Base-by-base conservation (phyloP, 2,797 vertebrate species). In the Phylloscopus collybita region DNA sequence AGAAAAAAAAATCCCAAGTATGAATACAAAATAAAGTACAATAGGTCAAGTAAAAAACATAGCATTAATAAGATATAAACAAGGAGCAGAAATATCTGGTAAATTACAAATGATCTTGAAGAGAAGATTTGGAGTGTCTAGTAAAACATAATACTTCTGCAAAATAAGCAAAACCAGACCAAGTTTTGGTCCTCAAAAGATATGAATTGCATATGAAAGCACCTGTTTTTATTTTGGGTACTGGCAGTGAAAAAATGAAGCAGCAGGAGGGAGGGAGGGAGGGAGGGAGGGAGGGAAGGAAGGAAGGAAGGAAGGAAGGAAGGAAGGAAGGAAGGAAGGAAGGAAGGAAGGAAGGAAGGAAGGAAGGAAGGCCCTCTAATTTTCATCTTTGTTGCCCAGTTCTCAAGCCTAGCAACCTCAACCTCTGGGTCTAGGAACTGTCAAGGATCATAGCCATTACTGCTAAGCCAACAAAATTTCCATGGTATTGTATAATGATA, bases 331-430 rank as follows among this genome's bases (percentile, higher is more conserved):
- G 6, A 19, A 12, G 19, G 9, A 7, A 3, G 34, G 4, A 5
- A 25, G 34, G 5, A 19, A 20, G 44, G 6, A 6, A 9, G 45
- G 7, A 4, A 2, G 11, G 5, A 16, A 7, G 32, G 16, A 4
- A 3, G 42, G 6, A 9, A 9, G 19, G 21, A 56, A 23, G 54
- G 34, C 15, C 7, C 8, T 36, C 38, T 57, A 30, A 6, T 51
- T 62, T 34, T 49, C 5, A 40, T 32, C 8, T 44, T 40, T 64
- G 8, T 60, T 38, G 9, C 6, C 5, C 8, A 3, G 27, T 26
- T 38, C 14, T 78, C 27, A 78, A 16, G 23, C 17, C 32, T n/a
- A 23, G 19, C 23, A 50, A 50, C 4, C 20, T 66, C 29, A 44
- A 23, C 3, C 1, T 6, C 9, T 62, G 13, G 17, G 15, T 44